phyloP scores from a whole-genome alignment of 2,797 vertebrate species.

The Pipistrellus kuhlii region DNA sequence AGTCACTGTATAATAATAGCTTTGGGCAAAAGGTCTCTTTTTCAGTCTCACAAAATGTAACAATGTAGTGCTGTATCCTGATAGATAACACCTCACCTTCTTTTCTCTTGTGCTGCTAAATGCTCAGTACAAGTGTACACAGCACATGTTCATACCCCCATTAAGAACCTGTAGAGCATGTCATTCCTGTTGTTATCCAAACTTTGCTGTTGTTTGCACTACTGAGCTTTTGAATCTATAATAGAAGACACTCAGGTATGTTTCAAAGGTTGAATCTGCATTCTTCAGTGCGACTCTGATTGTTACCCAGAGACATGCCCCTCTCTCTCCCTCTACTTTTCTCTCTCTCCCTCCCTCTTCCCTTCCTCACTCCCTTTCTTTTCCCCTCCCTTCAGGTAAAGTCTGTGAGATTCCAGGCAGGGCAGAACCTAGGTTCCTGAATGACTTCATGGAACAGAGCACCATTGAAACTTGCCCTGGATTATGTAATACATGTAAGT shows the following conservation, averaged over 20 bases:
- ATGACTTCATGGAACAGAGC: neutral
- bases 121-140: neutral
- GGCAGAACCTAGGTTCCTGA: neutral
- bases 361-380: neutral
- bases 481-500: neutral
- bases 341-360: neutral
- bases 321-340: no score
- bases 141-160: neutral
- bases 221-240: neutral
- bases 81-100: neutral
- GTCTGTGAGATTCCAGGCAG: neutral
- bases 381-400: neutral
- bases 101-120: neutral
- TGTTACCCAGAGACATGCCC: neutral
- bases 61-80: neutral
- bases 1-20: neutral
- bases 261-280: neutral
- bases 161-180: no score
- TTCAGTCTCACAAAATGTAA: neutral
- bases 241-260: neutral
- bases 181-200: neutral
- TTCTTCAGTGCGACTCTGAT: neutral
- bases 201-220: neutral
- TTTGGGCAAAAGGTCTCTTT: neutral
- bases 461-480: neutral